These are phyloP conservation scores for Tetramorium bicarinatum DNA, from an alignment of 2,888 invertebrate genomes.

Conservation along the genomic window DNA sequence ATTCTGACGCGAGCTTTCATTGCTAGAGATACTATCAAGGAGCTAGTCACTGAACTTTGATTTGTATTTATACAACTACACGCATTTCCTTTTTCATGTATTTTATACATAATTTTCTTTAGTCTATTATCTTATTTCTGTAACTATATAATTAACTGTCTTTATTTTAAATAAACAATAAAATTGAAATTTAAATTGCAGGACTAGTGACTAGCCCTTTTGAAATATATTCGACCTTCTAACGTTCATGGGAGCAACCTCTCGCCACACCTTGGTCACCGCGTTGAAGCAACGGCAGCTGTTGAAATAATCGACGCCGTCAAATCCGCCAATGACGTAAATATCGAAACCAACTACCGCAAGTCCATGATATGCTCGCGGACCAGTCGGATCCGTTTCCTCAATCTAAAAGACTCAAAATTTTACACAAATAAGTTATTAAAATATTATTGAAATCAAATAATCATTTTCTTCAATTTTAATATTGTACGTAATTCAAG, in stretches of 20 bases:
- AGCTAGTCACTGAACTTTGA: conserved; percentile 49
- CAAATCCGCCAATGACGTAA: conserved; percentile 97
- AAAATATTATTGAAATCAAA: not conserved
- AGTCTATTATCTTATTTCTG: not conserved
- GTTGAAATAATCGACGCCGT: conserved; percentile 96
- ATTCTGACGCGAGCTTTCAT: conserved; percentile 42
- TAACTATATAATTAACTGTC: not conserved
- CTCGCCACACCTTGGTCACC: conserved; percentile 94
- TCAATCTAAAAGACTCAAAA: conserved; percentile 87
- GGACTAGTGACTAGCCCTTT: conserved; percentile 54
- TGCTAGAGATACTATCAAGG: conserved; percentile 12
- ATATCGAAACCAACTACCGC: conserved; percentile 94
- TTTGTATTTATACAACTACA: not conserved
- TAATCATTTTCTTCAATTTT: not conserved
- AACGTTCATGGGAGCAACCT: conserved; percentile 95
- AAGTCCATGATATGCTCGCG: conserved; percentile 97
- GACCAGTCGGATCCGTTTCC: conserved; percentile 93
- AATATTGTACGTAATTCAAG: not conserved
- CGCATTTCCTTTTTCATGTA: not conserved
- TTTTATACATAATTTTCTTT: not conserved
- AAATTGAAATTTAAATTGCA: conserved; percentile 7
- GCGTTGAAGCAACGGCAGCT: conserved; percentile 96
- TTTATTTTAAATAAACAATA: not conserved
- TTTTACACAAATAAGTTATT: conserved; percentile 17
- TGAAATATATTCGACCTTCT: conserved; percentile 87